Percentiles rank a stretch among this genome's conserved stretches.
phyloP scores from a whole-genome alignment of 2,888 invertebrate species.

The Catocala nupta region DNA sequence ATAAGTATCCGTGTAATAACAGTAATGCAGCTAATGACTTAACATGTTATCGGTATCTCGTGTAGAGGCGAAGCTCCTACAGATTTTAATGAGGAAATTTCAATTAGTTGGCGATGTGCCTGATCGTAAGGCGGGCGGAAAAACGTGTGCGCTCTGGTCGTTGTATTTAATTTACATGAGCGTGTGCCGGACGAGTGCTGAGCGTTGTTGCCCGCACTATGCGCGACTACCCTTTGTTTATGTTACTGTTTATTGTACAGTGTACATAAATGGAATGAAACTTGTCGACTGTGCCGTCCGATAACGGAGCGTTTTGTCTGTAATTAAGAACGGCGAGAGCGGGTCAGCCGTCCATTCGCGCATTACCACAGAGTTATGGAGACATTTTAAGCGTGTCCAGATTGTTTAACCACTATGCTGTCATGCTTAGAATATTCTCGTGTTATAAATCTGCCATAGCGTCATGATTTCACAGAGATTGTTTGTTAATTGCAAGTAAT shows the following conservation, averaged over 20 bases:
- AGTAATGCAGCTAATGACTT: conserved; percentile 54
- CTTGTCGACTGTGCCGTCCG: conserved; percentile 69
- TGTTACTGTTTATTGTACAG: conserved; percentile 73
- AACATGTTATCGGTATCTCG: conserved; percentile 38
- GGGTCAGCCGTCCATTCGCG: conserved; percentile 67
- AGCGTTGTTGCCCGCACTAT: conserved; percentile 63
- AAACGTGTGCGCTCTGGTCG: conserved; percentile 48
- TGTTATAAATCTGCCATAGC: conserved; percentile 67
- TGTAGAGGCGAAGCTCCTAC: conserved; percentile 24
- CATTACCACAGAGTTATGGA: conserved; percentile 78
- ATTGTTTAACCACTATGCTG: conserved; percentile 71
- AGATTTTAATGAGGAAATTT: conserved; percentile 36
- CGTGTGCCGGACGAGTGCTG: conserved; percentile 63
- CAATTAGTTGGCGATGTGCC: conserved; percentile 24
- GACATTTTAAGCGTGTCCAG: conserved; percentile 73
- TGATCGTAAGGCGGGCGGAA: conserved; percentile 56
- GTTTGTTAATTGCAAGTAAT: conserved; percentile 62
- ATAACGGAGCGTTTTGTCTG: conserved; percentile 83
- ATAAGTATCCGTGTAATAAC: conserved; percentile 44
- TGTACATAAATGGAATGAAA: conserved; percentile 77
- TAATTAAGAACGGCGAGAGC: conserved; percentile 81
- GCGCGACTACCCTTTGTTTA: conserved; percentile 70
- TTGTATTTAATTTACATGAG: conserved; percentile 59
- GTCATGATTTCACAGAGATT: conserved; percentile 60
- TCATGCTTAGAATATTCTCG: conserved; percentile 70